phyloP scores from a whole-genome alignment of 2,113 vertebrate genomes.

The Poeciliopsis prolifica region DNA sequence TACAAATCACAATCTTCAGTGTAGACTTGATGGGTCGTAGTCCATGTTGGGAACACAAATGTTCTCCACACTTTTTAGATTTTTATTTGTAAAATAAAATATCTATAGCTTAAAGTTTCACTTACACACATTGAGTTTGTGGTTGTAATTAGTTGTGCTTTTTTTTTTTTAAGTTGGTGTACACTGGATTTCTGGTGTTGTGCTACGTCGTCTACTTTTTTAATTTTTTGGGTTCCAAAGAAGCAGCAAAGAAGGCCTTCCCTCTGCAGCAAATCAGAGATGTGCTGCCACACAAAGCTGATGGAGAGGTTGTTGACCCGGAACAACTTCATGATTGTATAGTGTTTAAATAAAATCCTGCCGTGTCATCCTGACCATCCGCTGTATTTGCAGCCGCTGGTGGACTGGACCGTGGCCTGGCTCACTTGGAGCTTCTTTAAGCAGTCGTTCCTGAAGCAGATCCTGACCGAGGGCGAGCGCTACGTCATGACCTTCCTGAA shows the following conservation, averaged over 20 bases:
- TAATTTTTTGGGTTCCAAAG: constrained; percentile 85
- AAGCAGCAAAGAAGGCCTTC: constrained; percentile 83
- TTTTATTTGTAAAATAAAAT: neutral
- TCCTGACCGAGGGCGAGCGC: constrained; percentile 95
- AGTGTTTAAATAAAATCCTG: neutral
- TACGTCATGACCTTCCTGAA: constrained; percentile 99
- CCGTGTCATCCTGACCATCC: neutral
- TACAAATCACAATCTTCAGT: neutral
- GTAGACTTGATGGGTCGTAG: neutral
- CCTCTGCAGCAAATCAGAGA: constrained; percentile 83
- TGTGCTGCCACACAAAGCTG: constrained; percentile 79
- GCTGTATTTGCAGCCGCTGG: constrained; percentile 78
- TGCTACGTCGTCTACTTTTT: constrained; percentile 88
- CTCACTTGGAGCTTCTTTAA: constrained; percentile 98
- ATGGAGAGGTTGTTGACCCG: constrained; percentile 77
- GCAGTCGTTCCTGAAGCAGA: constrained; percentile 96
- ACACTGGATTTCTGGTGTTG: constrained; percentile 84
- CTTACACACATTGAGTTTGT: too few species aligned
- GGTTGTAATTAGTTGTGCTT: neutral
- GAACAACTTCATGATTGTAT: neutral
- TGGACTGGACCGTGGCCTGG: constrained; percentile 88
- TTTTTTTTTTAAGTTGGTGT: constrained; percentile 81
- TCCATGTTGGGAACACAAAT: neutral
- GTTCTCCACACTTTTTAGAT: neutral
- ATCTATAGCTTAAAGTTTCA: too few species aligned